Evolutionary conservation across 1,140 invertebrate genomes (phyloP).

Genomic region (Phenacoccus solenopsis): DNA sequence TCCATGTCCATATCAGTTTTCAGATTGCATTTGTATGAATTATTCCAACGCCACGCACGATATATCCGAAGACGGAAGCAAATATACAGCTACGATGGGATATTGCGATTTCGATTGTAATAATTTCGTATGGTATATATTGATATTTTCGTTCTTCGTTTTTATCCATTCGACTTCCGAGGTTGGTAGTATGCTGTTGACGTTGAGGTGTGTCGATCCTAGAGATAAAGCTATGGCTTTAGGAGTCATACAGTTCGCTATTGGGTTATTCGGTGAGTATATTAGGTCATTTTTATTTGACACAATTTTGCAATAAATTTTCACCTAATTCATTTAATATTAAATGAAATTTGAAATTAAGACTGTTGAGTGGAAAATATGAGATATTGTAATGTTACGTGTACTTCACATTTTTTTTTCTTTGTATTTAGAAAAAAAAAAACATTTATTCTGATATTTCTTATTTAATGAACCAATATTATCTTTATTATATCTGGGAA

Average conservation of each 20-base stretch:
- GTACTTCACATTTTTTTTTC: no score
- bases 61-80: slow-evolving; percentile 27
- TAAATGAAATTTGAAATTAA: no score
- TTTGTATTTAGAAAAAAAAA: no score
- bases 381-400: background rate
- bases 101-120: slow-evolving; percentile 65
- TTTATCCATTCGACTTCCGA: slow-evolving; percentile 85
- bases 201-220: slow-evolving; percentile 79
- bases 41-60: slow-evolving; percentile 22
- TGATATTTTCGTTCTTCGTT: slow-evolving; percentile 74
- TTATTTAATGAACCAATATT: no score
- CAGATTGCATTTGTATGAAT: slow-evolving; percentile 60
- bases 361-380: background rate
- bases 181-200: slow-evolving; percentile 79
- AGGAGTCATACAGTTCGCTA: slow-evolving; percentile 83
- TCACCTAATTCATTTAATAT: no score
- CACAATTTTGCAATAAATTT: no score
- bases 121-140: slow-evolving; percentile 65
- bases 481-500: no score
- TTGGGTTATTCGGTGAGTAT: slow-evolving; percentile 69
- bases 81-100: slow-evolving; percentile 43
- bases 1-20: slow-evolving; percentile 43
- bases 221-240: slow-evolving; percentile 88
- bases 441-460: no score
- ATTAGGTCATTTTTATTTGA: background rate